These are phyloP conservation scores for Notoglanidium macrostoma DNA, from an alignment of 2,797 vertebrate species.

Conservation along the genomic window DNA sequence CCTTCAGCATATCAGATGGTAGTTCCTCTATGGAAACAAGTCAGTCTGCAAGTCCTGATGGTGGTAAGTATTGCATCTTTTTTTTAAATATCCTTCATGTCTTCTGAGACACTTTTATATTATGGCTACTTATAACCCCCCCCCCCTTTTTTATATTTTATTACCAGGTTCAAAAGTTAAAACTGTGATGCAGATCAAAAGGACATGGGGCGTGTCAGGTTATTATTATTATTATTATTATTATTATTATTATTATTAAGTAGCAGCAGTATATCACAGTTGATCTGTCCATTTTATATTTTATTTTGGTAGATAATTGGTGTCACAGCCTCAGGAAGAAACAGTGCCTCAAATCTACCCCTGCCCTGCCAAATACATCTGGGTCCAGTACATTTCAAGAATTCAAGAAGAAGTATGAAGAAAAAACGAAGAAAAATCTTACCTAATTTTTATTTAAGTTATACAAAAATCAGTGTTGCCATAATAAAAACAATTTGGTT, in stretches of 20 bases:
- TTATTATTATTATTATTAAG: background rate
- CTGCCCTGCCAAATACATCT: background rate
- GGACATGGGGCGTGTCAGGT: conserved; percentile 25
- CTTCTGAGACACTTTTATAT: background rate
- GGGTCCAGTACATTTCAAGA: conserved; percentile 56
- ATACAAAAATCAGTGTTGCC: background rate
- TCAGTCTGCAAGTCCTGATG: background rate
- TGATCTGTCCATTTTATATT: background rate
- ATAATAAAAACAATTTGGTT: background rate
- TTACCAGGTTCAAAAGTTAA: background rate
- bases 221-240: background rate
- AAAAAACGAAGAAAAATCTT: conserved; percentile 36
- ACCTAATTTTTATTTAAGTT: background rate
- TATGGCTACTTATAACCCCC: background rate
- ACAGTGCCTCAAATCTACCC: background rate
- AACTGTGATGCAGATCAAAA: background rate
- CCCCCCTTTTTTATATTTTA: background rate
- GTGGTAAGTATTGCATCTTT: conserved; percentile 52
- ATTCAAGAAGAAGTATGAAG: conserved; percentile 65
- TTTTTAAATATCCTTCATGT: background rate
- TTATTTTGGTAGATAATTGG: conserved; percentile 61
- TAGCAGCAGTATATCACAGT: background rate
- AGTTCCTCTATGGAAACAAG: background rate
- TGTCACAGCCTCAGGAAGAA: conserved; percentile 41
- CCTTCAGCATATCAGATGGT: conserved; percentile 63